Evolutionary conservation across 2,888 invertebrate genomes (phyloP).

Genomic region (Dascillus cervinus): DNA sequence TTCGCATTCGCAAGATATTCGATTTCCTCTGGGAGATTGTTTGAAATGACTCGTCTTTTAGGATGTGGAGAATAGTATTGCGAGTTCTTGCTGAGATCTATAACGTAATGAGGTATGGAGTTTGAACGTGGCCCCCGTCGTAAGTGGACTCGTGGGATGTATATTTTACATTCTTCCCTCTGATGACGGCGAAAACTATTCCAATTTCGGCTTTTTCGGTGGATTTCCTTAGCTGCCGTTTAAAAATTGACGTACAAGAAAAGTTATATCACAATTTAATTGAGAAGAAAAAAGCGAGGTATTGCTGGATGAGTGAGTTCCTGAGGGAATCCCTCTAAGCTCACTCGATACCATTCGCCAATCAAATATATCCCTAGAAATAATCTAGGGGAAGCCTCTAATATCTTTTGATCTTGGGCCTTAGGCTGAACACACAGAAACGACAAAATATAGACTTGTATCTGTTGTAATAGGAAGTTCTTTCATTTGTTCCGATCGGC

Average conservation of each 20-base stretch:
- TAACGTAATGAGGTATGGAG: conserved; percentile 26
- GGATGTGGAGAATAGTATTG: conserved; percentile 15
- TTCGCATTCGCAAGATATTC: conserved; percentile 30
- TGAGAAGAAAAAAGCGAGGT: too few species aligned
- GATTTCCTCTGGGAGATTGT: conserved; percentile 32
- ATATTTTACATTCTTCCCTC: conserved; percentile 19
- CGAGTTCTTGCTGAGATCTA: conserved; percentile 21
- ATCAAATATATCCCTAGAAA: conserved; percentile 15
- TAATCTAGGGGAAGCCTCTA: conserved; percentile 10
- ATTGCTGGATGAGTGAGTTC: conserved; percentile 14
- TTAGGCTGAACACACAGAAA: too few species aligned
- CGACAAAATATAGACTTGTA: too few species aligned
- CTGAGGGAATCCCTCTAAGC: conserved; percentile 13
- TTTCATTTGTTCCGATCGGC: too few species aligned
- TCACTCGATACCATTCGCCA: conserved; percentile 13
- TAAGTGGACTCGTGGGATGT: conserved; percentile 21
- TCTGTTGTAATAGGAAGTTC: too few species aligned
- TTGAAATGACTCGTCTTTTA: conserved; percentile 21
- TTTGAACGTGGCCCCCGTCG: conserved; percentile 20
- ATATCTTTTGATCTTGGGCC: too few species aligned
- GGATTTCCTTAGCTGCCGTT: too few species aligned
- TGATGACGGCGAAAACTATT: too few species aligned
- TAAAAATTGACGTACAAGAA: conserved; percentile 17
- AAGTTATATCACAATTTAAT: conserved; percentile 18
- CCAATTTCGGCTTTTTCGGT: too few species aligned